phyloP scores from a whole-genome alignment of 2,113 vertebrate species.

The Oxyruncus cristatus region DNA sequence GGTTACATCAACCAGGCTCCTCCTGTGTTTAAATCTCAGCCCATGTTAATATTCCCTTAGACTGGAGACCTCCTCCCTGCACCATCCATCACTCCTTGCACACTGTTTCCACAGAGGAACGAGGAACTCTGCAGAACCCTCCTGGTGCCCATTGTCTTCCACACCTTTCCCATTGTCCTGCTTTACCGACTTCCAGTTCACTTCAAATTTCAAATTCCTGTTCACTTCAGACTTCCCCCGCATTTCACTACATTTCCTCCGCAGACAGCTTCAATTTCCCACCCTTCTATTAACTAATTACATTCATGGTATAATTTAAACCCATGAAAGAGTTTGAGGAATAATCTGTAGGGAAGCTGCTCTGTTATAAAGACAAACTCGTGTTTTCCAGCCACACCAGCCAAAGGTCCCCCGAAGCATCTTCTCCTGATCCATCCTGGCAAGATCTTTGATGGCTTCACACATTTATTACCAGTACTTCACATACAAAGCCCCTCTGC shows the following conservation, averaged over 20 bases:
- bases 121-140: not conserved
- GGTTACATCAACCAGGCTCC: not conserved
- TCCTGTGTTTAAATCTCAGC: not conserved
- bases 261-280: not conserved
- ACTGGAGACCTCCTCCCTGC: not conserved
- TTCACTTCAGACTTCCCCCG: not conserved
- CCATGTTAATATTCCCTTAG: not conserved
- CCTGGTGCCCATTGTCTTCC: accelerated
- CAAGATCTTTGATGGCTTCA: not conserved
- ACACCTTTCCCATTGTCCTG: not conserved
- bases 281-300: not conserved
- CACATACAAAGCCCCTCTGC: accelerated
- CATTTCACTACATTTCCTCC: not conserved
- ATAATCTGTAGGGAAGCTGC: not conserved
- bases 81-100: not conserved
- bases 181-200: not conserved
- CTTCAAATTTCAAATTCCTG: not conserved
- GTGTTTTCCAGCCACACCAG: not conserved
- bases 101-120: not conserved
- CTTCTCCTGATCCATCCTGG: not conserved
- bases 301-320: not conserved
- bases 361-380: not conserved
- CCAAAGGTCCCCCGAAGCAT: not conserved
- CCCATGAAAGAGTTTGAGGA: not conserved
- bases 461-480: not conserved